Conservation (phyloP, 2,888 invertebrate species). For the Carcina quercana region DNA sequence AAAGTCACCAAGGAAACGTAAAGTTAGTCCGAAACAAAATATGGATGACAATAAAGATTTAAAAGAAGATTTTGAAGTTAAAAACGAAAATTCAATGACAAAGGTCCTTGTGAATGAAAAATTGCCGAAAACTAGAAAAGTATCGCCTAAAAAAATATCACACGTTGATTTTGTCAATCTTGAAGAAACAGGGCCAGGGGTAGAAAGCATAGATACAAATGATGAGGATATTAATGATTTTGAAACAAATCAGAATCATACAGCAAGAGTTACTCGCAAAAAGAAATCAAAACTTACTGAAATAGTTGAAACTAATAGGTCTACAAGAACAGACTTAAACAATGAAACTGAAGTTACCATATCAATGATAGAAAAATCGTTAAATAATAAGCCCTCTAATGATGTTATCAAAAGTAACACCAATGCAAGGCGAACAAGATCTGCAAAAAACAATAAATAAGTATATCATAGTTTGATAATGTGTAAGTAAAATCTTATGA, state of each 20-base stretch:
- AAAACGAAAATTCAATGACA: background rate
- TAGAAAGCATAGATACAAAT: too few relatives aligned
- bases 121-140: slow-evolving; percentile 14
- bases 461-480: too few relatives aligned
- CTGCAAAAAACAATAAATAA: too few relatives aligned
- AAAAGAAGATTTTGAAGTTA: background rate
- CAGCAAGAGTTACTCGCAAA: too few relatives aligned
- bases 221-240: background rate
- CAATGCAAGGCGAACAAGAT: too few relatives aligned
- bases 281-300: too few relatives aligned
- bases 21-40: slow-evolving; percentile 15
- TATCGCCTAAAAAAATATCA: slow-evolving; percentile 8
- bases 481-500: too few relatives aligned
- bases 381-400: background rate
- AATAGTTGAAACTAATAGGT: too few relatives aligned
- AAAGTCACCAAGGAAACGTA: slow-evolving; percentile 11
- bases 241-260: slow-evolving; percentile 1
- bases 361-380: background rate
- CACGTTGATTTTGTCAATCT: background rate
- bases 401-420: too few relatives aligned
- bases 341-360: background rate
- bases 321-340: slow-evolving; percentile 1
- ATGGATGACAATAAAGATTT: slow-evolving; percentile 8
- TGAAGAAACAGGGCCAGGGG: too few relatives aligned
- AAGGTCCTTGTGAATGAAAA: slow-evolving; percentile 15